Percentiles rank a stretch among this genome's conserved stretches.
phyloP scores from a whole-genome alignment of 2,113 vertebrate species.

The Panurus biarmicus region DNA sequence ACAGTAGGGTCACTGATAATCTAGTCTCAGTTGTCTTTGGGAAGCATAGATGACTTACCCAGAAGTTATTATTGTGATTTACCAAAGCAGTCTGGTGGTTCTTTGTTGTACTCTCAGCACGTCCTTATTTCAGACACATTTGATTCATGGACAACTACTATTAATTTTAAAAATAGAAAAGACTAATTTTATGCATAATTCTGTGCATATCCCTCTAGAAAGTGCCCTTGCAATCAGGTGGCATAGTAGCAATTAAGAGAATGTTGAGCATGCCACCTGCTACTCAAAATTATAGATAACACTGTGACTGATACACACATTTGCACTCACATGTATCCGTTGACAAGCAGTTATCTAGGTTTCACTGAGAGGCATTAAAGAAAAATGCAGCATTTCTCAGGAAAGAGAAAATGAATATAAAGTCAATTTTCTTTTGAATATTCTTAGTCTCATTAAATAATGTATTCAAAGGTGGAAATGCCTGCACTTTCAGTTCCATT shows the following conservation, averaged over 20 bases:
- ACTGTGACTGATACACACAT: not conserved
- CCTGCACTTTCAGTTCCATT: not conserved
- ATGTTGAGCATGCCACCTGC: not conserved
- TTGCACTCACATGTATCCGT: rapidly evolving
- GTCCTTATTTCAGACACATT: not conserved
- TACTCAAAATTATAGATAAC: not conserved
- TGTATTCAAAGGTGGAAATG: not conserved
- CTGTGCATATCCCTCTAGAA: not conserved
- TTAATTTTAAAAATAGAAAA: not conserved
- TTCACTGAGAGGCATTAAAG: not conserved
- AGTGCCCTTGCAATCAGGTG: not conserved
- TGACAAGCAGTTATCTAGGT: not conserved
- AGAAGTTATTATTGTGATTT: not conserved
- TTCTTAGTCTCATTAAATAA: not conserved
- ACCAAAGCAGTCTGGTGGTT: not conserved
- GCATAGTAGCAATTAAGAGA: not conserved
- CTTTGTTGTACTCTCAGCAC: not conserved
- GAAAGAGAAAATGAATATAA: not conserved
- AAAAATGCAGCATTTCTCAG: not conserved
- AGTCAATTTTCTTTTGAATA: not conserved
- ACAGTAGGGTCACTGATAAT: not conserved
- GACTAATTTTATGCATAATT: not conserved
- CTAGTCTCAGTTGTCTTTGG: not conserved
- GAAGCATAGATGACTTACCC: not conserved
- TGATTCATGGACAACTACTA: not conserved